Evolutionary conservation across 2,888 invertebrate genomes (phyloP).

Genomic region (Empis stercorea): DNA sequence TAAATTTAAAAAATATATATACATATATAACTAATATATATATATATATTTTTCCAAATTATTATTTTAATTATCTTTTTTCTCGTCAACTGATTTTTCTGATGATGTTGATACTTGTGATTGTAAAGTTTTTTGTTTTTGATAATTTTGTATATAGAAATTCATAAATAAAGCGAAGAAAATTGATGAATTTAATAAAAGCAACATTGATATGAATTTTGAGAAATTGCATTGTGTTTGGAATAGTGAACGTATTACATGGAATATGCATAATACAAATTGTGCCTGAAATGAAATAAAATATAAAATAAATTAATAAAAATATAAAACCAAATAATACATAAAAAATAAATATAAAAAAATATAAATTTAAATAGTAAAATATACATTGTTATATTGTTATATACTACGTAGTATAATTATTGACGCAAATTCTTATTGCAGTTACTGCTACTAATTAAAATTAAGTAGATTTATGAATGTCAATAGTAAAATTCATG

Average conservation of each 20-base stretch:
- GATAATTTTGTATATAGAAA: constrained; percentile 80
- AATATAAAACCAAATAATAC: background rate
- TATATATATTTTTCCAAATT: background rate
- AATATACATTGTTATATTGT: too few species aligned
- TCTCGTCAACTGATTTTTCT: background rate
- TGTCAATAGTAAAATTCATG: too few species aligned
- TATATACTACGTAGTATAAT: too few species aligned
- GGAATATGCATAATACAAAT: constrained; percentile 35
- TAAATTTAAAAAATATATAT: background rate
- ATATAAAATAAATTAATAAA: background rate
- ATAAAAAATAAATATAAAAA: background rate
- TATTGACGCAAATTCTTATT: too few species aligned
- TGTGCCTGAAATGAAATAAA: constrained; percentile 28
- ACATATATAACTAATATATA: too few species aligned
- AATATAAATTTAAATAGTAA: background rate
- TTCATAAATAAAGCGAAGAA: constrained; percentile 85
- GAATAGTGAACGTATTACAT: constrained; percentile 31
- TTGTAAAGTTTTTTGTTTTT: constrained; percentile 24
- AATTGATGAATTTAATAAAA: constrained; percentile 68
- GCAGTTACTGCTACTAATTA: too few species aligned
- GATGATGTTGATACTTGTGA: constrained; percentile 4
- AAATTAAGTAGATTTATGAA: too few species aligned
- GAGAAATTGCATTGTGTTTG: constrained; percentile 35
- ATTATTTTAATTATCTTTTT: background rate
- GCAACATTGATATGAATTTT: constrained; percentile 54